Base-by-base conservation (phyloP, 2,113 vertebrate species). In the Callipepla squamata region DNA sequence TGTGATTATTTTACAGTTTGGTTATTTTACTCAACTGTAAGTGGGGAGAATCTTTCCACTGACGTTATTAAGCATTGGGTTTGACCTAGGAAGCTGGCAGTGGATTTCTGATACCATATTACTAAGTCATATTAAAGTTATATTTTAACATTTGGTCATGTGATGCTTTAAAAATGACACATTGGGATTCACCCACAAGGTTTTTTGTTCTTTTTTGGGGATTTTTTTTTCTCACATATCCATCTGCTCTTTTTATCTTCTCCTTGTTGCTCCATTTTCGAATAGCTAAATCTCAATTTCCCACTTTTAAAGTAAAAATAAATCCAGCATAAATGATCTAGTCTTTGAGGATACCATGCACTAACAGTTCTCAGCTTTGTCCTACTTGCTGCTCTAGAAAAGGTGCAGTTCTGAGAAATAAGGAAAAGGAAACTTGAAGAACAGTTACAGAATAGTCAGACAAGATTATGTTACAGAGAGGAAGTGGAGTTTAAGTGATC, bases 131-230 rank as follows among this genome's bases (percentile, higher is more conserved):
- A 68, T 66, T 72, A 74, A 91, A 94, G 66, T 73, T 62, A 15
- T 80, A 40, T 83, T 90, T 57, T 91, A 70, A 70, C 5, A 61
- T 34, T 75, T 90, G 34, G 47, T 88, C 73, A 80, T 67, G 69
- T 94, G 83, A 88, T 80, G 55, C 34, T 51, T 77, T 6, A 83
- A 82, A 90, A 85, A 58, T 62, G 70, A 73, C 81, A 95, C 88
- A 65, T 93, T 93, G 17, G 83, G 88, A 94, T 90, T 95, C 83
- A 95, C 86, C 69, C 83, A 86, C 86, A 70, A 87, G 68, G 13
- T 89, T 57, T 48, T 87, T 65, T 75, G 4, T 83, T 63, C 11
- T 22, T 28, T 80, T 88, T 87, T 90, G 75, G 80, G 1, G 7
- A 59, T 57, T 45, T 1, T 34, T 40, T 89, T 91, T 47, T 19